Base-by-base conservation (phyloP, 2,888 invertebrate species). In the Julus scanicus region DNA sequence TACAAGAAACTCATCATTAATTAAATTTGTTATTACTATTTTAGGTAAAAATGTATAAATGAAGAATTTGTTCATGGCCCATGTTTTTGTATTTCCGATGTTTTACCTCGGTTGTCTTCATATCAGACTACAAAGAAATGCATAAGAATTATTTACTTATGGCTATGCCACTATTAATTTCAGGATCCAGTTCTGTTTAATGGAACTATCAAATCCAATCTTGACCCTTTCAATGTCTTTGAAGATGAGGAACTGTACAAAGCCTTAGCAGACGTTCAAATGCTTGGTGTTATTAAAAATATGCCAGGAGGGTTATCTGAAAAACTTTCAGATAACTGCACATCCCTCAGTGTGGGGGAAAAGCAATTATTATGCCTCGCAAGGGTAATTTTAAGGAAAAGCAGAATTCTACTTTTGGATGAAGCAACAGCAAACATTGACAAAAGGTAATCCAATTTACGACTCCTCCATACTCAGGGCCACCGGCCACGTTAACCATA, bases 221-320 rank as follows among this genome's bases (percentile, higher is more conserved):
- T 92, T 40, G 92, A 92, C 89, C 92, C 92, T 0, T 91, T 91
- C 87, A 89, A 90, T 40, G 89, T 90, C 83, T 91, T 89, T 86
- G 53, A 89, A 0, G 91, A 91, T 87, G 44, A 44, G 6, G 53
- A 53, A 9, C 15, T 53, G 53, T 53, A 53, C 15, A 15, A 15
- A 53, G 11, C 53, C 2, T 53, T 53, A 11, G 15, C 9, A 53
- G 53, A 53, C 11, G 9, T 53, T 2, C 53, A 53, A 15, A 53
- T 53, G 9, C 53, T 15, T 4, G 11, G 15, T 53, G 53, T 53
- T 53, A 53, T 53, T 15, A 53, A 9, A 53, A 53, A 53, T 53
- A 53, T 53, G 53, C 53, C 53, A 15, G 53, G 53, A 15, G 53
- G 53, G 15, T 53, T 53, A 15, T 53, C 53, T 15, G 11, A 8